Percentiles rank a stretch among this genome's conserved stretches.
phyloP scores from a whole-genome alignment of 1,140 invertebrate species.

The Samia ricini region DNA sequence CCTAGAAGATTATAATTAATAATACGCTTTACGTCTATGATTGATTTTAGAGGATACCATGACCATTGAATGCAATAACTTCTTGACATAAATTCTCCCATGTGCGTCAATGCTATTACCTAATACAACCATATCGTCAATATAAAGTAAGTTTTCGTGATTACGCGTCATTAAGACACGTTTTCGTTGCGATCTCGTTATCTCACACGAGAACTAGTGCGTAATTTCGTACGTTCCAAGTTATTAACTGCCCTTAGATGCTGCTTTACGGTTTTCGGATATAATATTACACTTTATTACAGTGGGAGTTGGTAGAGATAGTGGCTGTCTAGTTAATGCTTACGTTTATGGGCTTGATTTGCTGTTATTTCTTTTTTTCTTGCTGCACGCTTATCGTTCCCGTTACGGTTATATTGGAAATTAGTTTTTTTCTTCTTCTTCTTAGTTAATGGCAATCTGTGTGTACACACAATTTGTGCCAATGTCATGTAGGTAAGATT shows the following conservation, averaged over 20 bases:
- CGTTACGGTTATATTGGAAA: not conserved
- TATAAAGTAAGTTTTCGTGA: not conserved
- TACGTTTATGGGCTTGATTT: not conserved
- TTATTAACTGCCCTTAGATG: slow-evolving; percentile 1
- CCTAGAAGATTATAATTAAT: no score
- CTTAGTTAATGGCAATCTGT: no score
- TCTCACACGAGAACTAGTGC: not conserved
- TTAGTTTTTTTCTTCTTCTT: not conserved
- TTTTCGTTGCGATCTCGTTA: not conserved
- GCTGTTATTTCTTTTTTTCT: not conserved
- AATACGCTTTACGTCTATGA: no score
- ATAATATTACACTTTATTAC: slow-evolving; percentile 1
- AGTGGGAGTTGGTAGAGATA: not conserved
- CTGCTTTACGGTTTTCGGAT: not conserved
- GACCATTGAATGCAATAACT: no score
- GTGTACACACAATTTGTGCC: no score
- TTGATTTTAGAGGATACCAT: no score
- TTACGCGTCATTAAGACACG: not conserved
- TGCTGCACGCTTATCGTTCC: not conserved
- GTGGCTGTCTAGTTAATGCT: not conserved
- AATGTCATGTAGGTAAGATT: no score
- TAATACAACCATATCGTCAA: not conserved
- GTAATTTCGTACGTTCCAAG: not conserved
- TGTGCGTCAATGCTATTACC: not conserved
- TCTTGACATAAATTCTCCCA: no score